Conservation (phyloP, 2,797 vertebrate species). For the Chanos chanos region DNA sequence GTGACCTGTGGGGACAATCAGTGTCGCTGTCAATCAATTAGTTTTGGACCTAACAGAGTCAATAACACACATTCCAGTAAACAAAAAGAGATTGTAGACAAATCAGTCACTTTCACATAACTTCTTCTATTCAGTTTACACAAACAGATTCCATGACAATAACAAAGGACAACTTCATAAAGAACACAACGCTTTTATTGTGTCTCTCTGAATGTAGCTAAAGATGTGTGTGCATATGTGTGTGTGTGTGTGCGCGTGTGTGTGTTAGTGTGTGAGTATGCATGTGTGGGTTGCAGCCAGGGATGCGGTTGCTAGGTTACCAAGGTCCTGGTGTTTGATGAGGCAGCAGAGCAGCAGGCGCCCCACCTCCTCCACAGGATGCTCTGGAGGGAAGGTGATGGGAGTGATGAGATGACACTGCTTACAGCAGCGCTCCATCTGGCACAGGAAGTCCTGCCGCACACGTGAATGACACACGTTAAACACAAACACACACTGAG, state of each 20-base stretch:
- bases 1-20: slow-evolving; percentile 73
- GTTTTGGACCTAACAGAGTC: background rate
- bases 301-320: slow-evolving; percentile 71
- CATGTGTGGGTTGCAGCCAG: background rate
- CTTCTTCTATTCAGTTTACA: too few species aligned
- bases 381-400: slow-evolving; percentile 93
- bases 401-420: slow-evolving; percentile 97
- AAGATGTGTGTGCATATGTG: too few species aligned
- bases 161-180: too few species aligned
- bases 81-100: background rate
- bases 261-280: background rate
- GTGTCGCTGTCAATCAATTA: background rate
- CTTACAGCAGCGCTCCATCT: slow-evolving; percentile 95
- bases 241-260: slow-evolving; percentile 17
- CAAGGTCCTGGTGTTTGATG: slow-evolving; percentile 96
- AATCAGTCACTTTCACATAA: background rate
- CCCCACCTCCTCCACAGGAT: slow-evolving; percentile 97
- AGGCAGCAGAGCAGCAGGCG: slow-evolving; percentile 94
- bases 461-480: background rate
- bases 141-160: too few species aligned
- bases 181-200: too few species aligned
- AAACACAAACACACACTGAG: background rate
- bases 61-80: background rate
- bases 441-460: slow-evolving; percentile 92
- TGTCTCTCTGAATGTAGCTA: background rate